Conservation (phyloP, 2,113 vertebrate genomes). For the Nasalis larvatus region DNA sequence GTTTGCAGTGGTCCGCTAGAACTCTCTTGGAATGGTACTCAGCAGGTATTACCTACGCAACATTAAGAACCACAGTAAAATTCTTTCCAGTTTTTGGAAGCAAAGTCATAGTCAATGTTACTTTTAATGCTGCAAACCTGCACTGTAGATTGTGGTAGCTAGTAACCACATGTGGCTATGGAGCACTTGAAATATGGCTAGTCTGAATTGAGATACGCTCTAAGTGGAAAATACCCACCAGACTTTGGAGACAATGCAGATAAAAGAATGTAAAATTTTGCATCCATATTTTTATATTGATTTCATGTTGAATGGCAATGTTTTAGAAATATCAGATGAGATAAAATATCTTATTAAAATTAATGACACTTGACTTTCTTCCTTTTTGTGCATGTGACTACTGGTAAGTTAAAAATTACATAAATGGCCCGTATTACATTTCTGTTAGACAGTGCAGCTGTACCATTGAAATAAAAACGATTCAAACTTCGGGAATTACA, state of each 20-base stretch:
- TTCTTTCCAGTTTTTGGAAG: slow-evolving; percentile 2
- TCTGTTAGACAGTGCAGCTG: neutral
- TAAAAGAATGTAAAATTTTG: neutral
- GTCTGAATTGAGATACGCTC: neutral
- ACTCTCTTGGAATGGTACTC: neutral
- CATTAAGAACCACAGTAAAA: slow-evolving; percentile 16
- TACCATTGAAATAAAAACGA: neutral
- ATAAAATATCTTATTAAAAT: slow-evolving; percentile 27
- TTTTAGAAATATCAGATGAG: neutral
- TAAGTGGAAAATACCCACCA: neutral
- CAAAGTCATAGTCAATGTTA: neutral
- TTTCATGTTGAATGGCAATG: neutral
- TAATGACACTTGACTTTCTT: neutral
- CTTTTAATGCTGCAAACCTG: neutral
- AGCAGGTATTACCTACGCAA: neutral
- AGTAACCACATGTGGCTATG: neutral
- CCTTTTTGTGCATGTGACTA: neutral
- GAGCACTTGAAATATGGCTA: neutral
- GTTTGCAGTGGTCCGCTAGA: slow-evolving; percentile 10
- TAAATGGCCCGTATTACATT: neutral
- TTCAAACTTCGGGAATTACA: neutral
- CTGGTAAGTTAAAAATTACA: slow-evolving; percentile 1
- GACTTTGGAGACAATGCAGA: neutral
- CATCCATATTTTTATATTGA: neutral
- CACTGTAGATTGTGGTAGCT: neutral